Percentiles rank a stretch among this genome's conserved stretches.
Evolutionary conservation across 1,140 invertebrate genomes (phyloP).

Genomic region (Forficula auricularia): DNA sequence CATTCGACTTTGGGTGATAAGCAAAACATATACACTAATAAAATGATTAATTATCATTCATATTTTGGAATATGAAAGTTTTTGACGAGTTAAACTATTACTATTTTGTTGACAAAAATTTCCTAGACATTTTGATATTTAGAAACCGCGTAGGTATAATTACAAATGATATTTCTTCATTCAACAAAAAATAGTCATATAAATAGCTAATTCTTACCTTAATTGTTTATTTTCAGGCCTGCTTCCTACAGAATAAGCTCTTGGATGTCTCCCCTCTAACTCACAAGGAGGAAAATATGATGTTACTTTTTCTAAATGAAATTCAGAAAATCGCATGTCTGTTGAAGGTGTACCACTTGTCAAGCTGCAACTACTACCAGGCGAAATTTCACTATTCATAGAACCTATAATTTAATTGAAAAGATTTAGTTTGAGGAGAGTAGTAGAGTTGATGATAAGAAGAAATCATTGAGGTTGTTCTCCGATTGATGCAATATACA

Average conservation of each 20-base stretch:
- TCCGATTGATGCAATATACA: too few species aligned
- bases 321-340: conserved; percentile 40
- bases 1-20: too few species aligned
- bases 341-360: conserved; percentile 52
- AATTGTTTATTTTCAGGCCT: conserved; percentile 32
- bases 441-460: too few species aligned
- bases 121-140: too few species aligned
- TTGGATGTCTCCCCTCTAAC: conserved; percentile 41
- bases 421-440: not conserved
- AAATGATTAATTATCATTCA: too few species aligned
- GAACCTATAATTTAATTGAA: conserved; percentile 20
- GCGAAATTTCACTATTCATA: conserved; percentile 33
- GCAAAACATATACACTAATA: too few species aligned
- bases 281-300: conserved; percentile 41
- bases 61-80: too few species aligned
- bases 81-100: too few species aligned
- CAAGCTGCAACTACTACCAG: conserved; percentile 44
- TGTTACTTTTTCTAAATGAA: conserved; percentile 44
- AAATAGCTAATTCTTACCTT: conserved; percentile 11
- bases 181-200: not conserved
- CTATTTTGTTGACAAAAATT: too few species aligned
- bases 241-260: conserved; percentile 77
- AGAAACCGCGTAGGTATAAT: too few species aligned
- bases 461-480: too few species aligned
- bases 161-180: not conserved